Evolutionary conservation across 2,113 vertebrate genomes (phyloP), one percentile per base, ranked within the genome.

Genomic region (Aythya baeri): DNA sequence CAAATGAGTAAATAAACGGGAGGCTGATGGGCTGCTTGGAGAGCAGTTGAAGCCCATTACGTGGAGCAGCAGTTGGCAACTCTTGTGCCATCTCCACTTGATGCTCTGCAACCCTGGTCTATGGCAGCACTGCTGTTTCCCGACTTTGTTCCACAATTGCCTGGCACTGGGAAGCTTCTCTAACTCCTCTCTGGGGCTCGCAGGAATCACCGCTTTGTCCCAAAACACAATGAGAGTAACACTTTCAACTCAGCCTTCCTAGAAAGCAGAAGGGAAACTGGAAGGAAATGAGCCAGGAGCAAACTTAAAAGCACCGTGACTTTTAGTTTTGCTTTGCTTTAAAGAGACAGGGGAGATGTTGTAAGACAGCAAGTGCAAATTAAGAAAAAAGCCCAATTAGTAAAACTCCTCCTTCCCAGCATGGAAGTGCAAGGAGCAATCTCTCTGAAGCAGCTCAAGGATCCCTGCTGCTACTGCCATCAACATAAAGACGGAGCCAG

Each of bases 1-100:
- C 93, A 97, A 97, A 96, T 79, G 96, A 96, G 96, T 96, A 97
- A 96, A 95, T 96, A 96, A 95, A 94, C 0, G 21, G 63, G 68
- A 83, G 70, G 73, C 84, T 93, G 91, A 88, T 57, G 73, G 89
- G 84, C 66, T 86, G 66, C 79, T 88, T 87, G 65, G 82, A 90
- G 61, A 41, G 43, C 41, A 79, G 75, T 58, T 89, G 93, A 71
- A 94, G 46, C 26, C 84, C 82, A 59, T 87, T 67, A 79, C 25
- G 29, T 0, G 3, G 18, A 55, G 32, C 5, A n/a, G 46, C 68
- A 62, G 59, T 55, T 93, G 76, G 54, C 73, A 91, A 88, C 62
- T 18, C 77, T 68, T 54, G 62, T 32, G 66, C 93, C 38, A 82
- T 17, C 66, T 82, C 38, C 0, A 0, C 20, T 55, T 2, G 15